Base-by-base conservation (phyloP, 1,140 invertebrate species). In the Euschistus heros region DNA sequence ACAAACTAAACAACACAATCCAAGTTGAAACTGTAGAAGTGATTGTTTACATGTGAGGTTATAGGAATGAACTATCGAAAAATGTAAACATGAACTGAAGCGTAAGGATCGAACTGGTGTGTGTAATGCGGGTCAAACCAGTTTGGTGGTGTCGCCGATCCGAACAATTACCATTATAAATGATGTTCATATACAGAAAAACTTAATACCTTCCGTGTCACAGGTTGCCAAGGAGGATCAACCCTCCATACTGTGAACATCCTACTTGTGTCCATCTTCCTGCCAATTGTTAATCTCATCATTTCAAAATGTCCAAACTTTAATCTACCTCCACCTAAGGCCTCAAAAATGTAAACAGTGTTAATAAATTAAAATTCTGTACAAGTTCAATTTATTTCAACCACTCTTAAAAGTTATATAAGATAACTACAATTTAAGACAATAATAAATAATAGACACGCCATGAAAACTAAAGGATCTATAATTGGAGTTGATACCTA, bases 161-260 rank as follows among this genome's bases (percentile, higher is more conserved):
- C n/a, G n/a, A n/a, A n/a, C n/a, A n/a, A n/a, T n/a, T n/a, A n/a
- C n/a, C n/a, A n/a, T n/a, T n/a, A n/a, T n/a, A n/a, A n/a, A n/a
- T 37, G 1, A 37, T 37, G 10, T 37, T 6, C 13, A 37, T 4
- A 37, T 17, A 22, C 8, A n/a, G n/a, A 22, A 50, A 14, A 20
- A 14, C n/a, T 20, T 50, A 50, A 66, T 74, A 83, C 82, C 76
- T 95, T 95, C 75, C 89, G 94, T 0, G 93, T 91, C 6, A 96
- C 76, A 14, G 95, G 87, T 74, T 97, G 92, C 95, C 96, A 99
- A 0, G 95, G 94, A 0, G 92, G 76, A 74, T 94, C 91, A 2
- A 99, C 78, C 70, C 97, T 80, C 94, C 94, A 99, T 30, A 94
- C 80, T n/a, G 93, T 92, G 82, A 97, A 98, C 84, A 88, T 91